Base-by-base conservation (phyloP, 2,888 invertebrate genomes). In the Tuta absoluta region DNA sequence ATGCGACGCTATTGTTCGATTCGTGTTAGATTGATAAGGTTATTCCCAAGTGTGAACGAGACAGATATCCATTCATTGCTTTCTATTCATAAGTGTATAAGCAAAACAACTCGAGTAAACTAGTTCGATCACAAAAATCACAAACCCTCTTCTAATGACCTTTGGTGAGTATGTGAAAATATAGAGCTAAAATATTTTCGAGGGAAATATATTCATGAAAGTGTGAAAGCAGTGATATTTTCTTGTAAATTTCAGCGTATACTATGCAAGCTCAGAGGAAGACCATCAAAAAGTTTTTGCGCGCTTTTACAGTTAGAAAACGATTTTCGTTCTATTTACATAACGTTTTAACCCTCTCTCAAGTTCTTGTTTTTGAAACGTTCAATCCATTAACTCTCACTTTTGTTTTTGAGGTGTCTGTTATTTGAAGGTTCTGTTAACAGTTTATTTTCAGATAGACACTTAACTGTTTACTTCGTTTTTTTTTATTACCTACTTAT, bases 1-100 rank as follows among this genome's bases (percentile, higher is more conserved):
- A 90, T 87, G 89, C 87, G 89, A 87, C 82, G 86, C 91, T 91
- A 89, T 91, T 91, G 90, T 91, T 91, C 90, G 91, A 91, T 89
- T 91, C 89, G 85, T 82, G 89, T 87, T 88, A 89, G 89, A 91
- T 91, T 91, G 91, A 91, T 91, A 89, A 89, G 88, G 87, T 87
- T 87, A 87, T 87, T 84, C 88, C 84, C 84, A 80, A 88, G 91
- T 89, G 91, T 86, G 89, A 91, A 89, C 80, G 91, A 81, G 91
- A 91, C 80, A 85, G 90, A 86, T 86, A 88, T 84, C 75, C 81
- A 84, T 89, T 84, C 79, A 85, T 77, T 78, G 83, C 85, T 86
- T 89, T 83, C 89, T 85, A 80, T 84, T 89, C 84, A 79, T 85
- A 87, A 85, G 81, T 86, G 82, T 84, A 81, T 74, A 81, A 64